Conservation (phyloP, 1,140 invertebrate species). For the Drosophila tsacasi region DNA sequence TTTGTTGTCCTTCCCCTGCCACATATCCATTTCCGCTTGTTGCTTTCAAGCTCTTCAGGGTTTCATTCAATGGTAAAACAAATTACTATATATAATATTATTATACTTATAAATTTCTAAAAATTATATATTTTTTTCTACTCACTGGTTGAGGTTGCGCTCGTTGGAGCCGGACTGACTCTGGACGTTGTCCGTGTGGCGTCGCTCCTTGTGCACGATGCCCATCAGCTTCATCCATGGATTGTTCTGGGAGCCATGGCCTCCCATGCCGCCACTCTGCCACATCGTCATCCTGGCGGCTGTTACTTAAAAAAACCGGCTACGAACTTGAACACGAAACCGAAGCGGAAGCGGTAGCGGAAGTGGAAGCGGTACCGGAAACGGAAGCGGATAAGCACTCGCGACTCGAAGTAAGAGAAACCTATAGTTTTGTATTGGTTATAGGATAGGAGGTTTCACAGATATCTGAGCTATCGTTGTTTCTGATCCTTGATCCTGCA, state of each 20-base stretch:
- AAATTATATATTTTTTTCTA: constrained; percentile 32
- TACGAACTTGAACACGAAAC: constrained; percentile 18
- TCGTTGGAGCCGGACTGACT: constrained; percentile 87
- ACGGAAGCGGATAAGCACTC: constrained; percentile 23
- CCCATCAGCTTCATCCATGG: constrained; percentile 94
- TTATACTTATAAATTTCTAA: not conserved
- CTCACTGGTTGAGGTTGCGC: constrained; percentile 89
- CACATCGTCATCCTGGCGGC: constrained; percentile 89
- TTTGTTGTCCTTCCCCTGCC: constrained; percentile 1
- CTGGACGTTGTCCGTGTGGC: constrained; percentile 87
- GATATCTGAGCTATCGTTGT: constrained; percentile 21
- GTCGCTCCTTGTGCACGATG: constrained; percentile 91
- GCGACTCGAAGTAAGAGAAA: constrained; percentile 24
- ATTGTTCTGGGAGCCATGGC: constrained; percentile 92
- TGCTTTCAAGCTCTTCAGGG: too few species aligned
- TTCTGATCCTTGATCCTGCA: constrained; percentile 1
- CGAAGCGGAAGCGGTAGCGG: not conserved
- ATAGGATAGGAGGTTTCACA: constrained; percentile 9
- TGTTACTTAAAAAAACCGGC: constrained; percentile 7
- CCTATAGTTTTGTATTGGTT: constrained; percentile 9
- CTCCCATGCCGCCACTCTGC: constrained; percentile 88
- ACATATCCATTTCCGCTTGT: constrained; percentile 4
- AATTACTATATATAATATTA: too few species aligned
- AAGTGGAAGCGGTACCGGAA: too few species aligned
- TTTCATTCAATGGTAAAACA: too few species aligned